Percentiles rank a stretch among this genome's conserved stretches.
These are phyloP conservation scores for Saimiri boliviensis DNA, from an alignment of 2,113 vertebrate genomes.

Conservation along the genomic window DNA sequence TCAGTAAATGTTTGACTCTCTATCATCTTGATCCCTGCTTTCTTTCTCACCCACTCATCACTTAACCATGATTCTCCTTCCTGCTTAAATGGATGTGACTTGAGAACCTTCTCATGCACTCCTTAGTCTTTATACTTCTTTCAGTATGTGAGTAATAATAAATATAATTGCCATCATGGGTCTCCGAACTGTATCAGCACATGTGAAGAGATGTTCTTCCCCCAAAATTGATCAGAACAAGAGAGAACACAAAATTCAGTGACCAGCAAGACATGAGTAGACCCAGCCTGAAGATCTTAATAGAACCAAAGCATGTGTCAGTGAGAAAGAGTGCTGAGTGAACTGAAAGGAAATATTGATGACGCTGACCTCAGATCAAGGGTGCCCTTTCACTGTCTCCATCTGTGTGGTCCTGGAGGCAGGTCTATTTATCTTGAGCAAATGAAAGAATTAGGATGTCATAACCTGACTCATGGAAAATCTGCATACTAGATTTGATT, in stretches of 20 bases:
- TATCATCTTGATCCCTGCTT: not conserved
- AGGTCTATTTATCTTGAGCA: not conserved
- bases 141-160: not conserved
- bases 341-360: not conserved
- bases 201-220: not conserved
- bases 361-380: not conserved
- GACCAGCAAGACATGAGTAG: not conserved
- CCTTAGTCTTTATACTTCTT: not conserved
- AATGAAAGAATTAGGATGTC: not conserved
- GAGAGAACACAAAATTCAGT: not conserved
- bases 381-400: not conserved
- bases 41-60: not conserved
- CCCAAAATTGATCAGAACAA: not conserved
- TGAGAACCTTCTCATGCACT: not conserved
- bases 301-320: not conserved
- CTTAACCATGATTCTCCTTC: not conserved
- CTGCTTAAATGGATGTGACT: not conserved
- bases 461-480: slow-evolving; percentile 20
- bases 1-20: not conserved
- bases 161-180: not conserved
- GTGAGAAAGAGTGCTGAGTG: not conserved
- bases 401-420: not conserved
- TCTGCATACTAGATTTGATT: not conserved
- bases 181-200: not conserved
- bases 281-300: not conserved